Evolutionary conservation across 1,140 invertebrate genomes (phyloP), one percentile per base, ranked within the genome.

Genomic region (Brevipalpus yothersi): DNA sequence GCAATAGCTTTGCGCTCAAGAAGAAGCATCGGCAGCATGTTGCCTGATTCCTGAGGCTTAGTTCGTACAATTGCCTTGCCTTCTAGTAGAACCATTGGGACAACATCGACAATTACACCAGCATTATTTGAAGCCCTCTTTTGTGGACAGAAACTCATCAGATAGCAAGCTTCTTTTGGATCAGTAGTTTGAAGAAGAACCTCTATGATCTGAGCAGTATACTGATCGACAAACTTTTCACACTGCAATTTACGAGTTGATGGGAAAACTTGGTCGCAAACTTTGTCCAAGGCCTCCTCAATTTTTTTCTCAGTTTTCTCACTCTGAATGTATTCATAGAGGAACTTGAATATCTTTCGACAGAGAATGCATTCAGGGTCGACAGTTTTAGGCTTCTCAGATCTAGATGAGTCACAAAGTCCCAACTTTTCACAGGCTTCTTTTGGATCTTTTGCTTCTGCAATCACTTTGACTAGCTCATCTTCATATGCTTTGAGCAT

Each of bases 231-330:
- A 19, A 64, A 43, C 13, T 31, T 23, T 31, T 57, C 39, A 42
- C 63, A 64, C 13, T 58, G 43, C n/a, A 19, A n/a, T 40, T 21
- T n/a, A 21, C 62, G 45, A 42, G 45, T 61, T 12, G 19, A 17
- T 0, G 62, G 57, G 15, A 58, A 57, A 12, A 63, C 13, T 15
- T 54, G 12, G 56, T 54, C 59, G 39, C 63, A 64, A 54, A 64
- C 63, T 45, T 58, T 17, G 40, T 65, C 55, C 7, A 64, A 39
- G 21, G 60, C 63, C 17, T 64, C 17, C 9, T 41, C 31, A 58
- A 64, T 64, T 9, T 31, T 41, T 19, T 65, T 45, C 40, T 64
- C 58, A 15, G 63, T 64, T 54, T 17, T n/a, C 41, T 64, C 61
- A 23, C 65, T 41, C 31, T 64, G 63, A 12, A 64, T 40, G 21